A percentile compares a stretch with the other conserved stretches of the same genome.
phyloP scores from a whole-genome alignment of 1,140 invertebrate genomes.

The Centruroides sculpturatus region DNA sequence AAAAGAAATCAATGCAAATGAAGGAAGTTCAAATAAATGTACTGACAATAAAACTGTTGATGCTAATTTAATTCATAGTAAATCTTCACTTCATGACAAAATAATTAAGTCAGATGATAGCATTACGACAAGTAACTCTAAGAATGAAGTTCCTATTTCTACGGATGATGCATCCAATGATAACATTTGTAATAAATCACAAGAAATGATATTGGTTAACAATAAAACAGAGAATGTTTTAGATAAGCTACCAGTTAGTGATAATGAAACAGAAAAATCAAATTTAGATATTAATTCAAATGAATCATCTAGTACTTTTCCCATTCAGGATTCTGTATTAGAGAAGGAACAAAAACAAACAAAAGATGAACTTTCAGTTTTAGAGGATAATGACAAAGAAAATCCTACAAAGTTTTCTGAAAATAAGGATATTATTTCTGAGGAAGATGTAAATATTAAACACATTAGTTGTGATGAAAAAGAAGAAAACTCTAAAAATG shows the following conservation, averaged over 20 bases:
- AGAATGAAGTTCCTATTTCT: not conserved
- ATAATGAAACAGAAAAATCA: not conserved
- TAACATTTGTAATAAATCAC: not conserved
- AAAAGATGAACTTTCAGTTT: not conserved
- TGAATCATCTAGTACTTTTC: not conserved
- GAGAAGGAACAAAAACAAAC: not conserved
- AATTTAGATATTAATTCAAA: not conserved
- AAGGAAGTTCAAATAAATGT: not conserved
- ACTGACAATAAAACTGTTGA: not conserved
- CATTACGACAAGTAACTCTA: not conserved
- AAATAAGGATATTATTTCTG: no score
- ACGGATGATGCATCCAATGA: not conserved
- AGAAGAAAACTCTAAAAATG: no score
- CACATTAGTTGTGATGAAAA: no score
- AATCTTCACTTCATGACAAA: not conserved
- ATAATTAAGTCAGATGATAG: not conserved
- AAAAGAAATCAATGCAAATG: not conserved
- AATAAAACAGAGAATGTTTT: no score
- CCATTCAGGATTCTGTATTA: not conserved
- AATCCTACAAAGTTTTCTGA: not conserved
- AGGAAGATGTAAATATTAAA: no score
- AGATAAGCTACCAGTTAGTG: no score
- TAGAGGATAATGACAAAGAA: not conserved
- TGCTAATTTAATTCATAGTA: not conserved
- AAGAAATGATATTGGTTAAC: no score